Base-by-base conservation (phyloP, 64 coral and sea anemone species). In the Stichodactyla helianthus region DNA sequence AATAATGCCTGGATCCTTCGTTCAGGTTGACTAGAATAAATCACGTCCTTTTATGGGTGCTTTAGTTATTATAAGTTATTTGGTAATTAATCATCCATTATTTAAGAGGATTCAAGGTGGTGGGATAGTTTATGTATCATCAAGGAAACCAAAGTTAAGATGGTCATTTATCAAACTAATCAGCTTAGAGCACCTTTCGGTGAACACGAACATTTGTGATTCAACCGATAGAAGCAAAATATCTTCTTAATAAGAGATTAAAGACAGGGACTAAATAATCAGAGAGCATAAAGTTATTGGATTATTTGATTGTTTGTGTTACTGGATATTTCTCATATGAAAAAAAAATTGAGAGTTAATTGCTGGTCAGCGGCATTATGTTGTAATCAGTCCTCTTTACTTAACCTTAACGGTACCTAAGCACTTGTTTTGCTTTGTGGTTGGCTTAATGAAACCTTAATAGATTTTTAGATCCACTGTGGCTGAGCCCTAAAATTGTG, bases 181-280 rank as follows among this genome's bases (percentile, higher is more conserved):
- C 62, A n/a, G 62, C 5, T 65, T 65, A 65, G 62, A 22, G 12
- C 5, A 65, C 62, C 62, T 65, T 65, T 65, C 19, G 62, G 62
- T 65, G 62, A 20, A 22, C 62, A n/a, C 19, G 62, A 65, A 6
- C 20, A 65, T 65, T 65, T 65, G 20, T 65, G 19, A 65, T 65
- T 65, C 7, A 44, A 44, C 35, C 19, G 22, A 65, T n/a, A 18
- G 18, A 9, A 65, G 62, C 7, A n/a, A 65, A 65, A 22, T 65
- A 65, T 65, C n/a, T n/a, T 22, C 12, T 65, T 65, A 65, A 65
- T 65, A 65, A 65, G 62, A 65, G 62, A 65, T 65, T 65, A 65
- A 65, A 22, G 62, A n/a, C 1, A 65, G 18, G 18, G 4, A 44
- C 35, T 44, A 44, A 44, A 44, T 44, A 44, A 44, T 44, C 35